Percentiles rank a stretch among this genome's conserved stretches.
Evolutionary conservation across 2,113 vertebrate species (phyloP).

Genomic region (Nettapus auritus): DNA sequence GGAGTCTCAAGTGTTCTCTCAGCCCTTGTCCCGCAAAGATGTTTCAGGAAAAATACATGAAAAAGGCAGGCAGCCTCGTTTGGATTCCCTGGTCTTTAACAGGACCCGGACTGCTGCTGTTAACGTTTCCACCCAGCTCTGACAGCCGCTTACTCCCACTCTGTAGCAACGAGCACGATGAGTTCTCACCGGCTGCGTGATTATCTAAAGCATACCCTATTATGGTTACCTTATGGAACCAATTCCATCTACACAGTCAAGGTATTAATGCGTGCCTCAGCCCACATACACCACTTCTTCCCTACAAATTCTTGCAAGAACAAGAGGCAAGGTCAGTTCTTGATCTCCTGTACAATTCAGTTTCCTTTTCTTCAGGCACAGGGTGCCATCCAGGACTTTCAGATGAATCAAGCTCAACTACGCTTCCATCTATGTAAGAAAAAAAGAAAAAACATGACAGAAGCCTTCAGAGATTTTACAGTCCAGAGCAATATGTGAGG

Average conservation of each 20-base stretch:
- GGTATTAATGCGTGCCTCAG: background rate
- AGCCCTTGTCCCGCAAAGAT: background rate
- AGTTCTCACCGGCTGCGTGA: background rate
- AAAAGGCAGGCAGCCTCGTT: background rate
- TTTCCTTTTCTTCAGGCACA: constrained; percentile 8
- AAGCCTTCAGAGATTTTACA: background rate
- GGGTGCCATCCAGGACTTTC: background rate
- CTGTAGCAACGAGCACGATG: background rate
- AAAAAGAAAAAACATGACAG: background rate
- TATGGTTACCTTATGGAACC: background rate
- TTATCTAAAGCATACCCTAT: background rate
- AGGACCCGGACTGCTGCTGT: background rate
- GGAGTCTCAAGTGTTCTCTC: background rate
- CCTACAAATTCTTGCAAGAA: background rate
- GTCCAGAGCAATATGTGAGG: background rate
- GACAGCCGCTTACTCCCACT: background rate
- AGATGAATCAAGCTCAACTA: background rate
- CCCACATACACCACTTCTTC: background rate
- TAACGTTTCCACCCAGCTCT: background rate
- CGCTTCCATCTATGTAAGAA: constrained; percentile 5
- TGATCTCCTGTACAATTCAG: background rate
- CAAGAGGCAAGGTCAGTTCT: constrained; percentile 6
- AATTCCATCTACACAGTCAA: background rate
- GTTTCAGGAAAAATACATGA: background rate
- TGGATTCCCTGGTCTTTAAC: background rate